Conservation (phyloP, 2,113 vertebrate species). For the Pardalotus punctatus region DNA sequence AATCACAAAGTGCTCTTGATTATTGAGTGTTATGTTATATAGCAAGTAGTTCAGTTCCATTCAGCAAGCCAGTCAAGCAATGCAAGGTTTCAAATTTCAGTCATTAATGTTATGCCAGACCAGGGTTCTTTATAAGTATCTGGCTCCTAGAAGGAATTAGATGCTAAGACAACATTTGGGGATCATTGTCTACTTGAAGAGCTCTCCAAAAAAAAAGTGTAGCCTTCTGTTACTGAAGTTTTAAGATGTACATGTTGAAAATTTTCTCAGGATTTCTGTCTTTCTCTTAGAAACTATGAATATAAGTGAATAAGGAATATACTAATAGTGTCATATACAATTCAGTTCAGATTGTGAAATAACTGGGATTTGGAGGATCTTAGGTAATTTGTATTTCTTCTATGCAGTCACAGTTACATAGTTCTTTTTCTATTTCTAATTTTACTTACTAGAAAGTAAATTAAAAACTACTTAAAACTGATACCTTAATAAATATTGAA, state of each 20-base stretch:
- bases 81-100: slow-evolving; percentile 47
- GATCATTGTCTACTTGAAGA: slow-evolving; percentile 46
- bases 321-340: neutral
- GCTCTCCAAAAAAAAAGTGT: neutral
- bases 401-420: neutral
- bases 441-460: neutral
- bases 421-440: neutral
- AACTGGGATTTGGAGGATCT: neutral
- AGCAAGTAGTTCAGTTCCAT: slow-evolving; percentile 61
- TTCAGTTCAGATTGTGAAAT: neutral
- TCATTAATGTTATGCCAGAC: slow-evolving; percentile 65
- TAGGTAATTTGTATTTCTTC: neutral
- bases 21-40: slow-evolving; percentile 67
- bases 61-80: slow-evolving; percentile 47
- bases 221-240: neutral
- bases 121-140: slow-evolving; percentile 54
- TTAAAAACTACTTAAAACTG: neutral
- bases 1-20: slow-evolving; percentile 67
- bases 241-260: neutral
- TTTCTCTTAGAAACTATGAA: neutral
- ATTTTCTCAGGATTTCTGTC: neutral
- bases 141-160: slow-evolving; percentile 55
- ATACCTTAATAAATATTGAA: neutral
- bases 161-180: slow-evolving; percentile 64
- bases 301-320: neutral